Evolutionary conservation across 2,888 invertebrate species (phyloP), one percentile per base, ranked within the genome.

Genomic region (Molorchus minor): DNA sequence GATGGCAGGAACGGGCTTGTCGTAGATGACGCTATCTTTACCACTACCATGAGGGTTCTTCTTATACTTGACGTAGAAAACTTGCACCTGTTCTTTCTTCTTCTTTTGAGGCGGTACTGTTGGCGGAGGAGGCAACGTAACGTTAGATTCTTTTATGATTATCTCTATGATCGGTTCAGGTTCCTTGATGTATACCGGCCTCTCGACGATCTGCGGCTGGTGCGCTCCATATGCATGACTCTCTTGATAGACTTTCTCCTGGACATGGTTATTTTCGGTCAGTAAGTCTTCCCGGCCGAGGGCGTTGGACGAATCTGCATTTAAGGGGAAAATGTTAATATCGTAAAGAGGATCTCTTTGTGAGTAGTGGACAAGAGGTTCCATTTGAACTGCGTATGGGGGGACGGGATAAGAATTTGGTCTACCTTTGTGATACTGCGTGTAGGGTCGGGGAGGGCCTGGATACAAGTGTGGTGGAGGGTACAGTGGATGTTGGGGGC

Each of bases 141-240:
- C 91, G 75, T 94, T 94, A 0, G 93, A 93, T 78, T 94, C 94
- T 74, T 93, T 93, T 49, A 94, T 94, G 61, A 94, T 94, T 67
- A 94, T 94, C 81, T 94, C 94, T 70, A 94, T 94, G 15, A 94
- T 94, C 3, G 94, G 94, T 75, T 94, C 94, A 0, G 93, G 93
- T 49, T 92, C 90, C 76, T 90, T 89, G 65, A 89, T 84, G 71
- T 80, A 82, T 51, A 80, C 75, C 1, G 79, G 81, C 54, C 77
- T 73, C 56, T 81, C 81, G 19, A 80, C 72, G 13, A 79, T 75
- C 13, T 74, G 74, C 10, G 76, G 74, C 29, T 68, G 67, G 43
- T 71, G 70, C 4, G 77, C 79, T 58, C 84, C 83, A 54, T 84
- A 84, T 52, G 60, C 49, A 56, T 64, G 40, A 58, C 58, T 45